Evolutionary conservation across 2,888 invertebrate genomes (phyloP).

Genomic region (Cordilura impudica): DNA sequence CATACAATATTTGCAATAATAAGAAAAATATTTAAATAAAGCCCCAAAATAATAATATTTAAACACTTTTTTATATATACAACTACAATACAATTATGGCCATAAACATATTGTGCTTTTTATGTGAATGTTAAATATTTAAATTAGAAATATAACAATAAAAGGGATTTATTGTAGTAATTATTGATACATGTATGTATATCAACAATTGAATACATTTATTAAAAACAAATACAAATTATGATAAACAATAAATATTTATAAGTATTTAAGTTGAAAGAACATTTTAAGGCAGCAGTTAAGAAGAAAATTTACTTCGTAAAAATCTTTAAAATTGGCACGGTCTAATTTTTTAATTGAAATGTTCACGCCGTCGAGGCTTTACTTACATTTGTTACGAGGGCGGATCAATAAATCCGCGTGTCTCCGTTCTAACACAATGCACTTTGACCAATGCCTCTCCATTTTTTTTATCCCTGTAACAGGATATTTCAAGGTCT

Average conservation of each 20-base stretch:
- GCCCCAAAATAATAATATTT: conserved; percentile 37
- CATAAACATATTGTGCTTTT: conserved; percentile 62
- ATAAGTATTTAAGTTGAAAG: conserved; percentile 27
- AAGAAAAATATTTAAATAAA: conserved; percentile 24
- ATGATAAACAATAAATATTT: conserved; percentile 2
- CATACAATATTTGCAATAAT: conserved; percentile 29
- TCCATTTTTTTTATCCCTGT: too few species aligned
- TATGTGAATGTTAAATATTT: conserved; percentile 61
- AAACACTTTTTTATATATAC: conserved; percentile 37
- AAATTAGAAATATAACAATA: conserved; percentile 38
- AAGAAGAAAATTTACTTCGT: background rate
- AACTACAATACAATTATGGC: conserved; percentile 66
- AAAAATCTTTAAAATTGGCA: too few species aligned
- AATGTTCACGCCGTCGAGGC: too few species aligned
- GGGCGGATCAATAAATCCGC: too few species aligned
- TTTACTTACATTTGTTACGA: too few species aligned
- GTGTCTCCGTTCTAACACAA: too few species aligned
- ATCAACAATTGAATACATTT: conserved; percentile 4
- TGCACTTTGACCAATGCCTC: too few species aligned
- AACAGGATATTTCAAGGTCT: too few species aligned
- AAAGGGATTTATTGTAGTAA: conserved; percentile 42
- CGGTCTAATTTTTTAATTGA: too few species aligned
- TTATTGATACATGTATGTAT: conserved; percentile 38
- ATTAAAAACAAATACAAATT: background rate
- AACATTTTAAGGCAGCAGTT: background rate